These are phyloP conservation scores for Aix galericulata DNA, from an alignment of 2,113 vertebrate genomes.

Conservation along the genomic window DNA sequence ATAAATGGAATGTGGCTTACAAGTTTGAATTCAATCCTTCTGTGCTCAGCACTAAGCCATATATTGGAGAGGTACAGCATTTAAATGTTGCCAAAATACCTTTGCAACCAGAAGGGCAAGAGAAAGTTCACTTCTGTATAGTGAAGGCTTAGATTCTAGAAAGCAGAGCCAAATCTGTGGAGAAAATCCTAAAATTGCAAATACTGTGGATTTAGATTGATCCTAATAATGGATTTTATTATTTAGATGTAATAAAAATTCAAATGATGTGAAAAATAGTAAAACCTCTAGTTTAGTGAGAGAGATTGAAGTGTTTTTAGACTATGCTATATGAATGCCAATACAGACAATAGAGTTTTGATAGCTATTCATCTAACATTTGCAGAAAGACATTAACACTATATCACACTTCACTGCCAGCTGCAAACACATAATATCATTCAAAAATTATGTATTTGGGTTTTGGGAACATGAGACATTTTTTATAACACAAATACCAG, in stretches of 20 bases:
- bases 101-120: conserved; percentile 39
- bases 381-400: conserved; percentile 72
- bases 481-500: conserved; percentile 73
- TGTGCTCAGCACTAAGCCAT: conserved; percentile 33
- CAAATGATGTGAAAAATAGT: conserved; percentile 70
- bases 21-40: conserved; percentile 61
- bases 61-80: conserved; percentile 31
- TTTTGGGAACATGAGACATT: conserved; percentile 63
- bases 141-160: conserved; percentile 60
- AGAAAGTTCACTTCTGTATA: conserved; percentile 65
- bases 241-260: conserved; percentile 78
- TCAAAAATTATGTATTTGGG: conserved; percentile 77
- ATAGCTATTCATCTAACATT: conserved; percentile 70
- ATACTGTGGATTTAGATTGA: conserved; percentile 70
- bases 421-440: conserved; percentile 72
- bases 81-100: conserved; percentile 52
- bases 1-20: conserved; percentile 24
- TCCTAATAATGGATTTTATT: conserved; percentile 77
- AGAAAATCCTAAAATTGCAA: conserved; percentile 74
- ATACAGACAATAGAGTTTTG: conserved; percentile 67
- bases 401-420: conserved; percentile 70
- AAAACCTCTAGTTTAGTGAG: conserved; percentile 71
- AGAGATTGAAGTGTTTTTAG: conserved; percentile 67
- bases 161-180: conserved; percentile 51
- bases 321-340: conserved; percentile 69